Base-by-base conservation (phyloP, 2,888 invertebrate species). In the Phoenoteleia sp. region DNA sequence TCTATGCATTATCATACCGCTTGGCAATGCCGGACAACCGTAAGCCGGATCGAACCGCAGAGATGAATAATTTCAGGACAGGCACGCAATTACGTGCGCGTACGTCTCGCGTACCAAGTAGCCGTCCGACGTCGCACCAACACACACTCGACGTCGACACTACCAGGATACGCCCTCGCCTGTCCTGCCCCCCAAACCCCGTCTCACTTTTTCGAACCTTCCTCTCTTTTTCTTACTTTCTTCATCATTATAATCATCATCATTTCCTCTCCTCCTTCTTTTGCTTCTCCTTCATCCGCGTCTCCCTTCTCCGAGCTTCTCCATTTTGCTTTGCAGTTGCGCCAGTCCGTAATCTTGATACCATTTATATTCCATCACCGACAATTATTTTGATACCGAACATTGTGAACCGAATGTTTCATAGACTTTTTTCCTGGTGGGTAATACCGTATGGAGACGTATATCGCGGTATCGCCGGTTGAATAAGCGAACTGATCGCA, bases 31-130 rank as follows among this genome's bases (percentile, higher is more conserved):
- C 72, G 89, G 89, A 86, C 89, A 90, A 88, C 84, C 88, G 89
- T 88, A 88, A 76, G 84, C 90, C 87, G 90, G 91, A 91, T 91
- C 91, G 87, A 89, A 88, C 85, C 88, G 88, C 88, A 91, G 91
- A 92, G 93, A 93, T 93, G 93, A 93, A 93, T 93, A 93, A 93
- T 93, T 93, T 93, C 92, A 93, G 92, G 91, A 93, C 92, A 90
- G 92, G 91, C 92, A 92, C 92, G 93, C 92, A 93, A 93, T 93
- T 93, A 93, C 92, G 91, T 90, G 91, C 91, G 92, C 92, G 91
- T 93, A 93, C 92, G 92, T 92, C 92, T 92, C 92, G 93, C 93
- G 93, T 93, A 93, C 93, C 92, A 93, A 93, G 93, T 93, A 93
- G 93, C 92, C 90, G 88, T 87, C 88, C 89, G 86, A 75, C 87